These are phyloP conservation scores for Camelus dromedarius DNA, from an alignment of 2,113 vertebrate species.

Conservation along the genomic window DNA sequence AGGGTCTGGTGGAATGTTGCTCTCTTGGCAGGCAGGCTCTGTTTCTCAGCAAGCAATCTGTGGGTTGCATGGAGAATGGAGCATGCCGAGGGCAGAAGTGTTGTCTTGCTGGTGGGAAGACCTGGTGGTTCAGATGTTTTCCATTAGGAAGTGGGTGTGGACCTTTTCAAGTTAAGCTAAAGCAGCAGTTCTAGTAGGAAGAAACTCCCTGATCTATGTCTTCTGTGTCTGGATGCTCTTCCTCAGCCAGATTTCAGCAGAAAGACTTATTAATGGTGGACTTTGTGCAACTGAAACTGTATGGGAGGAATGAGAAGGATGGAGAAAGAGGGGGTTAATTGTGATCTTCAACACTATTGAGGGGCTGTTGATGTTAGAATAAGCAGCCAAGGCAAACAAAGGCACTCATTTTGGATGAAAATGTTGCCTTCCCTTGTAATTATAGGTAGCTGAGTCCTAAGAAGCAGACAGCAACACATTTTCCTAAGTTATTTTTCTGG, in stretches of 20 bases:
- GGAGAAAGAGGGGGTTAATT: neutral
- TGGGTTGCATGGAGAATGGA: conserved; percentile 4
- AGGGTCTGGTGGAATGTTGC: conserved; percentile 48
- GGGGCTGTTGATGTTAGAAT: conserved; percentile 37
- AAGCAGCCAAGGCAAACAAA: conserved; percentile 42
- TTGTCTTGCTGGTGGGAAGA: neutral
- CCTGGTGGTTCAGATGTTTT: conserved; percentile 59
- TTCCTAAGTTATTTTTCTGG: conserved; percentile 18
- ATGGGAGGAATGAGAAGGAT: neutral
- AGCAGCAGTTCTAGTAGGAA: conserved; percentile 63
- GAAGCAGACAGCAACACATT: neutral
- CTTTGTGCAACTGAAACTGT: neutral
- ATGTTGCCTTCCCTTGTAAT: neutral
- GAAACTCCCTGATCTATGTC: neutral
- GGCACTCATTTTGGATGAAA: neutral
- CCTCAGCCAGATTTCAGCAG: conserved; percentile 22
- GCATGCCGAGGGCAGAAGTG: neutral
- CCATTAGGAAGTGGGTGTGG: conserved; percentile 53
- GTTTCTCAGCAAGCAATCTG: conserved; percentile 47
- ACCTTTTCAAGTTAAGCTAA: conserved; percentile 48
- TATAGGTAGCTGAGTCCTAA: neutral
- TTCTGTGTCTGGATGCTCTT: conserved; percentile 7
- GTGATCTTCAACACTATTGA: neutral
- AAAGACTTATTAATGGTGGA: neutral
- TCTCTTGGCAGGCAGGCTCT: conserved; percentile 66